phyloP scores from a whole-genome alignment of 2,797 vertebrate genomes.

The Diceros bicornis region DNA sequence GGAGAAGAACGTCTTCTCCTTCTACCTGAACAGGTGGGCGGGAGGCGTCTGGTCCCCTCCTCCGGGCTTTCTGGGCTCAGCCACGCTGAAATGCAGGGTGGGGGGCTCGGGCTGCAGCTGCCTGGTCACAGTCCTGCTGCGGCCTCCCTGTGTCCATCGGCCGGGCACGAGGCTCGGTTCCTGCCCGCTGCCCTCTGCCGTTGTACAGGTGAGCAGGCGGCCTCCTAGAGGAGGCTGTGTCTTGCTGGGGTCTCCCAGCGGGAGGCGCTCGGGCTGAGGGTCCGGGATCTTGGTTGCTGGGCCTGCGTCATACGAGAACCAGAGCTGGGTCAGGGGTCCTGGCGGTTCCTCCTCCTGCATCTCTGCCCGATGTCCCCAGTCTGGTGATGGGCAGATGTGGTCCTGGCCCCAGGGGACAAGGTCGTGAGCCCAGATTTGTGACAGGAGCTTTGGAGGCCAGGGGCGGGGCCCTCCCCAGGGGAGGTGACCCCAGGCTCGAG shows the following conservation, averaged over 20 bases:
- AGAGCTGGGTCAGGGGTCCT: too few relatives aligned
- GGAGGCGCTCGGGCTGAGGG: accelerated
- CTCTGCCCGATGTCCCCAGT: background rate
- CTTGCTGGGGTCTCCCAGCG: accelerated
- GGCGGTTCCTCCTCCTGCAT: too few relatives aligned
- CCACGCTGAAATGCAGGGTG: background rate
- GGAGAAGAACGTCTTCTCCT: constrained; percentile 95
- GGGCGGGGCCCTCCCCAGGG: background rate
- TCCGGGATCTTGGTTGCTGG: too few relatives aligned
- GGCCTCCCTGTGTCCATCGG: accelerated
- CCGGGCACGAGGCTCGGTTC: accelerated
- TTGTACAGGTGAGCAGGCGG: accelerated
- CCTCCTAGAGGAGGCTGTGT: background rate
- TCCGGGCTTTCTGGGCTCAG: too few relatives aligned
- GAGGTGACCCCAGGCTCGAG: background rate
- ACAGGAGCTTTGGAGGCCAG: too few relatives aligned
- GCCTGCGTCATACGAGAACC: too few relatives aligned
- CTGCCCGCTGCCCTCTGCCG: background rate
- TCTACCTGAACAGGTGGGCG: constrained; percentile 94
- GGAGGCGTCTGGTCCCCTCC: background rate
- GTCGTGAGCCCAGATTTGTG: background rate
- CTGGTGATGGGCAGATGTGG: background rate
- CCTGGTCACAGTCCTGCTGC: too few relatives aligned
- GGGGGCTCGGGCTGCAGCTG: background rate
- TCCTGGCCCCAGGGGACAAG: background rate